Base-by-base conservation (phyloP, 1,140 invertebrate species). In the Solen grandis region DNA sequence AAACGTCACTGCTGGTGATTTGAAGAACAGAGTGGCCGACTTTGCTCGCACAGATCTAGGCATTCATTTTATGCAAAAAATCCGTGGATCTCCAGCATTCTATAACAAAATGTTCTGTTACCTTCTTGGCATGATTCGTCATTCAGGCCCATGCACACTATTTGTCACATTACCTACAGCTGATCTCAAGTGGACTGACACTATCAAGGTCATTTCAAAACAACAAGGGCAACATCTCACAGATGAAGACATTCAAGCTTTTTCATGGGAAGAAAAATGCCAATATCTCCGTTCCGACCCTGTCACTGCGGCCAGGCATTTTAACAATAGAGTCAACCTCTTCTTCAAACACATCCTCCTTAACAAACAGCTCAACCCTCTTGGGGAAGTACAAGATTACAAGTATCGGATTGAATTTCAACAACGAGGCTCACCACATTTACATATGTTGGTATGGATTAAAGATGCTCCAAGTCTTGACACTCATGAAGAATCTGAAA, bases 11-110 rank as follows among this genome's bases (percentile, higher is more conserved):
- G 59, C 59, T 62, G 59, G 59, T 62, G n/a, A n/a, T n/a, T n/a
- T n/a, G n/a, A n/a, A n/a, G n/a, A n/a, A n/a, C n/a, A n/a, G n/a
- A n/a, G n/a, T 62, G 27, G 8, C 8, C 27, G 4, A 62, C 4
- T 8, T 62, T 8, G 59, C 27, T 3, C 59, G 59, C 4, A 62
- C 59, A 62, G 59, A 62, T 31, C 35, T 62, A n/a, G 63, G 63
- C 22, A 66, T 66, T 41, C 63, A 66, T 22, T 66, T n/a, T n/a
- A n/a, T n/a, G n/a, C n/a, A n/a, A n/a, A n/a, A n/a, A n/a, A n/a
- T n/a, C n/a, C n/a, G n/a, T 66, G 31, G 63, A 38, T 66, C 63
- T 66, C 63, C 63, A 66, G 63, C 63, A 29, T 63, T 63, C 60
- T 63, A 4, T 63, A 66, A 66, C 63, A 66, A 66, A 59, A 66